phyloP scores from a whole-genome alignment of 2,888 invertebrate species.

The Drosophila multiciliata region DNA sequence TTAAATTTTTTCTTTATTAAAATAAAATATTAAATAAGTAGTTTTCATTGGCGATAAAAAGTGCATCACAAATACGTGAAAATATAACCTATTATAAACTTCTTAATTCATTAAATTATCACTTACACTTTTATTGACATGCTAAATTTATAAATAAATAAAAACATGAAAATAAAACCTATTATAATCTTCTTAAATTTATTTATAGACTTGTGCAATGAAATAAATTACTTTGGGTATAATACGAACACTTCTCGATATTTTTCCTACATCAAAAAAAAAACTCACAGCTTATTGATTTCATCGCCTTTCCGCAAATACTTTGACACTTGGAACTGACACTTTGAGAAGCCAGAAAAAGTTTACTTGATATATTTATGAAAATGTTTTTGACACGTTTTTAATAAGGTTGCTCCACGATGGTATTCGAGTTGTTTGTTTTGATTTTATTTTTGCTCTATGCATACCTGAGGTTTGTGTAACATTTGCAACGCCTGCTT shows the following conservation, averaged over 20 bases:
- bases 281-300: constrained; percentile 66
- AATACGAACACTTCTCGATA: constrained; percentile 8
- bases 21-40: background rate
- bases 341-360: constrained; percentile 72
- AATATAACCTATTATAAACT: constrained; percentile 1
- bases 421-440: constrained; percentile 29
- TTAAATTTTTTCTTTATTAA: background rate
- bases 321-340: constrained; percentile 76
- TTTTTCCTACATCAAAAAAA: background rate
- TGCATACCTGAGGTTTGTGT: constrained; percentile 49
- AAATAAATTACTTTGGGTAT: constrained; percentile 9
- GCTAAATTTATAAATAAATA: constrained; percentile 8
- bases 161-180: no score
- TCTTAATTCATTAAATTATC: constrained; percentile 17
- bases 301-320: constrained; percentile 56
- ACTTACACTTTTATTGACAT: constrained; percentile 23
- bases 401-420: constrained; percentile 67
- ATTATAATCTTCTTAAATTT: background rate
- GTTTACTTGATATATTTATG: constrained; percentile 76
- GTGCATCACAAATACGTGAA: background rate
- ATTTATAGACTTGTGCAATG: constrained; percentile 58
- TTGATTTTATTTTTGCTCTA: background rate
- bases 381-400: constrained; percentile 80
- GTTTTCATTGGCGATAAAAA: background rate
- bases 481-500: constrained; percentile 56